A percentile compares a stretch with the other conserved stretches of the same genome.
phyloP scores from a whole-genome alignment of 30 jellyfish, hydroid and myxozoan species.

The Turritopsis dohrnii region DNA sequence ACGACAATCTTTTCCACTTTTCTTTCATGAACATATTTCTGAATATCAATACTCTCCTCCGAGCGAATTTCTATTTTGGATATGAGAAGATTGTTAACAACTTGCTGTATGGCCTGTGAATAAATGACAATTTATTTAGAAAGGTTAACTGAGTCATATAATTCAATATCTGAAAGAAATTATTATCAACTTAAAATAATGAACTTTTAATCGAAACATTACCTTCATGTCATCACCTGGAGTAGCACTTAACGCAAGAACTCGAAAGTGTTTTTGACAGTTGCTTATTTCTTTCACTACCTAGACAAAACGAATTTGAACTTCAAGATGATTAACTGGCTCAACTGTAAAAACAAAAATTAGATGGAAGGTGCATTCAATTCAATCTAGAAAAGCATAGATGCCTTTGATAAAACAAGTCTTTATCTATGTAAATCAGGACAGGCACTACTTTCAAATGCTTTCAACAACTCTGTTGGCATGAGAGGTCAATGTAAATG shows the following conservation, averaged over 20 bases:
- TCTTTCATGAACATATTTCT: conserved; percentile 77
- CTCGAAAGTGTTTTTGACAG: conserved; percentile 56
- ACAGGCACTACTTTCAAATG: no score
- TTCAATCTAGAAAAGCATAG: no score
- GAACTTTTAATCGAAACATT: not conserved
- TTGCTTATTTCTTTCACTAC: conserved; percentile 66
- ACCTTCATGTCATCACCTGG: conserved; percentile 94
- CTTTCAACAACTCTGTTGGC: no score
- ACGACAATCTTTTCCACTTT: conserved; percentile 82
- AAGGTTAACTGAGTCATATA: not conserved
- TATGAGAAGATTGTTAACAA: conserved; percentile 66
- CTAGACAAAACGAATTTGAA: conserved; percentile 20
- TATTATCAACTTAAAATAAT: not conserved
- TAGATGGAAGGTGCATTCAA: no score
- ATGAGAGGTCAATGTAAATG: no score
- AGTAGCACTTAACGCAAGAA: conserved; percentile 93
- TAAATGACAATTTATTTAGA: no score
- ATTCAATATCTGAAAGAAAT: not conserved
- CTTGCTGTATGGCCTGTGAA: conserved; percentile 78
- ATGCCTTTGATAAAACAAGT: no score
- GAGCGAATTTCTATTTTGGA: conserved; percentile 85
- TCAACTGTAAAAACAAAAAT: no score
- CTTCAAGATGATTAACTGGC: not conserved
- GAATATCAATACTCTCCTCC: conserved; percentile 81
- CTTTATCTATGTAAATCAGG: no score